Base-by-base conservation (phyloP, 2,113 vertebrate genomes). In the Dascyllus trimaculatus region DNA sequence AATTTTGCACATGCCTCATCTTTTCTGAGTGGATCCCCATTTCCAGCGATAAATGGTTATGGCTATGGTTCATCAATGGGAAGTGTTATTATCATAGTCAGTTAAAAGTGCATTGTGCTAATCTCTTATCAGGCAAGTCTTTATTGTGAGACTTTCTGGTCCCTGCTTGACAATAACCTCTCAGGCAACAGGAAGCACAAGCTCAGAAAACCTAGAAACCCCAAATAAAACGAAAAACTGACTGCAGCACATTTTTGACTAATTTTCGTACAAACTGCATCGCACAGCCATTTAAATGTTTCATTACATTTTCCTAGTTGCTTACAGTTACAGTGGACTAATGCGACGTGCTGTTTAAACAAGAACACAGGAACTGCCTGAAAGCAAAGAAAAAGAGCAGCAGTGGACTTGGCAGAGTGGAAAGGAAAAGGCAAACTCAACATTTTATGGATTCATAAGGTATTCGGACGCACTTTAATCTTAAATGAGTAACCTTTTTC, bases 341-440 rank as follows among this genome's bases (percentile, higher is more conserved):
- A 43, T 43, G 40, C 4, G 40, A 43, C 3, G 8, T 43, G 15
- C 14, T 43, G 40, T 43, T 43, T 15, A 9, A 43, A 13, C 40
- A 43, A 43, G 40, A 43, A 43, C 18, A 24, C 60, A 78, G 49
- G 74, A 81, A 66, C 4, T 14, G 77, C 48, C 29, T 46, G 38
- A 56, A 53, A 81, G 64, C 46, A 71, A 38, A 64, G 63, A 51
- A 59, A 29, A 29, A 29, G 26, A 29, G 64, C 26, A 63, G 46
- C 29, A 51, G 24, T 9, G 24, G 35, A 70, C 24, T 7, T 78
- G 68, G 59, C 26, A 56, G 52, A 63, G 58, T 35, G 32, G 32
- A 35, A 69, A 68, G 26, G 59, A 67, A 53, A 68, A 7, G 51
- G 49, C 38, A 67, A 10, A 22, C 17, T 19, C 26, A 61, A 64